Evolutionary conservation across 2,113 vertebrate genomes (phyloP), one percentile per base, ranked within the genome.

Genomic region (Phalacrocorax aristotelis): DNA sequence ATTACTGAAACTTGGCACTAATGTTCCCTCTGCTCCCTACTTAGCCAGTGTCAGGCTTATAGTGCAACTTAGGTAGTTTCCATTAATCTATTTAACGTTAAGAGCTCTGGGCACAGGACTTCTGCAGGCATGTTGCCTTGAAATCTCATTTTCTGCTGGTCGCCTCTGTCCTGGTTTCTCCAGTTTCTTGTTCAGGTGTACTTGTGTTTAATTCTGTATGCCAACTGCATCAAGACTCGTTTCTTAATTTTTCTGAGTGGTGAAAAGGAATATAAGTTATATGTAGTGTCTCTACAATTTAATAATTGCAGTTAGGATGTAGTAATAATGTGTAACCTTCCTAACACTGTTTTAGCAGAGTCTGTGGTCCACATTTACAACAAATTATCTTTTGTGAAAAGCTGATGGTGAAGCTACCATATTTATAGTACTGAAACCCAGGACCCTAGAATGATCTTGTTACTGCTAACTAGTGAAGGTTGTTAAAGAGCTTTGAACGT

Each of bases 1-100:
- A 57, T 96, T 94, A 72, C 66, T 90, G 88, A 49, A 64, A 42
- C 65, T 51, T 86, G 94, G 92, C 95, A 95, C 76, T 95, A n/a
- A 82, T 91, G 95, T 75, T 92, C 69, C 61, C 57, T 46, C 65
- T 89, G 89, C 89, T 94, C 80, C 71, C 80, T 61, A 4, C 86
- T 90, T 46, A 65, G 83, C 86, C 30, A 10, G 77, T 90, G 38
- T 21, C 76, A 60, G 88, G 60, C 83, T 93, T 68, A n/a, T 44
- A 57, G 14, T 38, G 22, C 77, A 84, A 11, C 57, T 78, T 23
- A 0, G 40, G 80, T 44, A 75, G 57, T 58, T 95, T 29, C 55
- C 83, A 71, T 95, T 71, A 60, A 92, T 92, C 80, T 90, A 6
- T 38, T 62, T 29, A 66, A 32, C 0, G 0, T 3, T 30, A 22